Conservation (phyloP, 2,113 vertebrate species). For the Sakesphorus luctuosus region DNA sequence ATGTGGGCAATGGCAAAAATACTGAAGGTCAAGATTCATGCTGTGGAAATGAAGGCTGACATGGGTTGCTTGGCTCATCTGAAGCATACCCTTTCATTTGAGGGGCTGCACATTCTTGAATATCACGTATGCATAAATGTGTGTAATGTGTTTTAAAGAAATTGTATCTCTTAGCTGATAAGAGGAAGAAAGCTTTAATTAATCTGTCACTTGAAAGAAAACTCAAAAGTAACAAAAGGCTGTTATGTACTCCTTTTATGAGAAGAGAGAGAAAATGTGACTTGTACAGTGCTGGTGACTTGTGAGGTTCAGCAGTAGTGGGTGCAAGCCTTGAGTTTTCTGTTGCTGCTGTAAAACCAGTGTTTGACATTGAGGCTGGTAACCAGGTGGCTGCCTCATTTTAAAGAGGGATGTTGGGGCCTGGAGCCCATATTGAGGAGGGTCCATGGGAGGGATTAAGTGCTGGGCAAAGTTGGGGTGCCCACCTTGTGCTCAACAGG, state of each 20-base stretch:
- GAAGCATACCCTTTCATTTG: neutral
- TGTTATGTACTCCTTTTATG: neutral
- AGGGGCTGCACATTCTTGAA: neutral
- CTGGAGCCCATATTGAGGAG: neutral
- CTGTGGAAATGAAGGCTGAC: neutral
- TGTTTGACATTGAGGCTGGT: neutral
- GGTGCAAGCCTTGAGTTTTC: neutral
- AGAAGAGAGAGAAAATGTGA: neutral
- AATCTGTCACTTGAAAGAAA: neutral
- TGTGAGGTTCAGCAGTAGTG: neutral
- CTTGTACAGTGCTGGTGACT: neutral
- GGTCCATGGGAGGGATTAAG: neutral
- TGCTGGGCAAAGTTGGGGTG: rapidly evolving
- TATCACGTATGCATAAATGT: neutral
- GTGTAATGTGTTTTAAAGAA: neutral
- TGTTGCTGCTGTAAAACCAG: neutral
- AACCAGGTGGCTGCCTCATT: neutral
- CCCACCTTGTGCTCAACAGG: neutral
- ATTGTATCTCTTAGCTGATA: neutral
- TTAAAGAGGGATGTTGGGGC: neutral
- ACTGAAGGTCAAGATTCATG: neutral
- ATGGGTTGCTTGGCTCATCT: rapidly evolving
- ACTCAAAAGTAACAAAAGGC: neutral
- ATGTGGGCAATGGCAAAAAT: neutral
- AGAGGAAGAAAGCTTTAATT: neutral